Evolutionary conservation across 2,888 invertebrate species (phyloP).

Genomic region (Morpho deidamia): DNA sequence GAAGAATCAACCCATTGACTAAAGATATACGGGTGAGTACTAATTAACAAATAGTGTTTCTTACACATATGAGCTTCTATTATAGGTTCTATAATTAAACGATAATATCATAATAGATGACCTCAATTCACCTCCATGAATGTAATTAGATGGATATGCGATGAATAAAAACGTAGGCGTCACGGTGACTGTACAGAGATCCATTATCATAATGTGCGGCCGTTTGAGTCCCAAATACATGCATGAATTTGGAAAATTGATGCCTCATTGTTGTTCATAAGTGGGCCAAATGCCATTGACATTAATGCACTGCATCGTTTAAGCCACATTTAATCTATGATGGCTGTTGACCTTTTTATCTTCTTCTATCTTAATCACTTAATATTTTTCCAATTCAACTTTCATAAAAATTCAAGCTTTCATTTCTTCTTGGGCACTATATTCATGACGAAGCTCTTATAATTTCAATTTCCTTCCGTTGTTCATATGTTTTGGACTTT

Average conservation of each 20-base stretch:
- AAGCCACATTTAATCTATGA: neutral
- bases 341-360: neutral
- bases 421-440: too few species aligned
- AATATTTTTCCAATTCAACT: too few species aligned
- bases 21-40: neutral
- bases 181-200: constrained; percentile 14
- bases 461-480: too few species aligned
- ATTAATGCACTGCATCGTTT: neutral
- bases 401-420: too few species aligned
- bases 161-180: constrained; percentile 14
- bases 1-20: neutral
- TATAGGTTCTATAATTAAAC: neutral
- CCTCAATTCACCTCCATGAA: constrained; percentile 11
- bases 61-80: neutral
- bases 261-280: constrained; percentile 8
- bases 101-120: constrained; percentile 5
- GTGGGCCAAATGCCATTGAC: constrained; percentile 15
- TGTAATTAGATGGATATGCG: constrained; percentile 12
- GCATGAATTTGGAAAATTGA: constrained; percentile 15
- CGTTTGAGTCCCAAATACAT: constrained; percentile 15
- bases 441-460: too few species aligned
- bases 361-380: too few species aligned
- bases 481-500: too few species aligned
- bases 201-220: constrained; percentile 18
- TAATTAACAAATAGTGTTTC: too few species aligned